These are phyloP conservation scores for Actenoides lindsayi DNA, from an alignment of 2,113 vertebrate genomes.

Conservation along the genomic window DNA sequence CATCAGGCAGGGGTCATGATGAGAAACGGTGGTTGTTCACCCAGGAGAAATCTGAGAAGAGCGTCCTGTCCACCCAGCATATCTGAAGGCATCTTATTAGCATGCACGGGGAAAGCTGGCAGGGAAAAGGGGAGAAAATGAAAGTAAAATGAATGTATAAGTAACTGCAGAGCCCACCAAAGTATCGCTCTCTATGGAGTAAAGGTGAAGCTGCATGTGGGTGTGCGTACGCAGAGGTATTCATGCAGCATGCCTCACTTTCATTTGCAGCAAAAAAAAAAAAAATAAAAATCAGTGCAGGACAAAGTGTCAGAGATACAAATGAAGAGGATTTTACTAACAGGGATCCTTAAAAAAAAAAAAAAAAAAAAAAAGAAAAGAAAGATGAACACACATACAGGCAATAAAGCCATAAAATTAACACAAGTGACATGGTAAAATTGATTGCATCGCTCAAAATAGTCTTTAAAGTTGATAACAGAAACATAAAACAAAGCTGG, in stretches of 20 bases:
- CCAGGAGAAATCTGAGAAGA: conserved; percentile 4
- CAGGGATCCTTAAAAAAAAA: background rate
- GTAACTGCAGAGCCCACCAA: background rate
- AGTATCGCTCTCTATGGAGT: background rate
- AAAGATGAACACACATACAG: background rate
- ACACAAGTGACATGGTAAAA: background rate
- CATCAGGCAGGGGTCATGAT: conserved; percentile 7
- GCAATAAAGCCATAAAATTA: background rate
- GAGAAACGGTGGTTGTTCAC: background rate
- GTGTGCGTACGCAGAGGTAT: background rate
- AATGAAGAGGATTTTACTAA: background rate
- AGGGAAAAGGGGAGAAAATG: background rate
- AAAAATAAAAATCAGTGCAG: background rate
- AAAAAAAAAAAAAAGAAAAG: background rate
- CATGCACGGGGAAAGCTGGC: background rate
- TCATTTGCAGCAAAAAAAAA: background rate
- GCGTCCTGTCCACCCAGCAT: background rate
- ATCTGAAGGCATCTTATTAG: background rate
- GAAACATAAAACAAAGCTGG: background rate
- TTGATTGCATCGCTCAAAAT: background rate
- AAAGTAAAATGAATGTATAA: background rate
- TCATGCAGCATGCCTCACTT: background rate
- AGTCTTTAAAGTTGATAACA: background rate
- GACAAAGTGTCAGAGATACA: background rate
- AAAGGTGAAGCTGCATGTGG: background rate